Percentiles rank a stretch among this genome's conserved stretches.
Evolutionary conservation across 1,140 invertebrate genomes (phyloP).

Genomic region (Copidosoma floridanum): DNA sequence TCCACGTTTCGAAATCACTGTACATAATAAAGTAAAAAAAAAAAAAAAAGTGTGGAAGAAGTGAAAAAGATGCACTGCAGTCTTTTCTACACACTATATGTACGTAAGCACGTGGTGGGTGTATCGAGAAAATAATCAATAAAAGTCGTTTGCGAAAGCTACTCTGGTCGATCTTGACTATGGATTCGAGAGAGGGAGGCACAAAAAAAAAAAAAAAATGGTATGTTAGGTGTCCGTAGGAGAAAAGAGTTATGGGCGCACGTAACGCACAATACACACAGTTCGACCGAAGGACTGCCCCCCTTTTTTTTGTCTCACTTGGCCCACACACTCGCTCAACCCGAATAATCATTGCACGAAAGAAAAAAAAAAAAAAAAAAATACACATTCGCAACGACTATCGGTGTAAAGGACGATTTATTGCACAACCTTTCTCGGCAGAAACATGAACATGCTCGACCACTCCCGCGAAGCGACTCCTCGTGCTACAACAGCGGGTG

Average conservation of each 20-base stretch:
- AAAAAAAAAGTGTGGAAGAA: not conserved
- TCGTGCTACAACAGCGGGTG: not conserved
- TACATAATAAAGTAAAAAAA: not conserved
- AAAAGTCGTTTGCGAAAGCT: no score
- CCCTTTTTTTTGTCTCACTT: not conserved
- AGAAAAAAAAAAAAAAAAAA: not conserved
- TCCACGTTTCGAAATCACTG: not conserved
- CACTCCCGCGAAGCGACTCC: not conserved
- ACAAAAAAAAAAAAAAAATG: not conserved
- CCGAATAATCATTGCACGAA: not conserved
- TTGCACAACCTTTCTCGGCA: not conserved
- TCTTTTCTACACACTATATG: not conserved
- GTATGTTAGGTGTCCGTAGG: no score
- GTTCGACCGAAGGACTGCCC: not conserved
- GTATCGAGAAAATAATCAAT: constrained; percentile 6
- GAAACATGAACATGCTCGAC: constrained; percentile 12
- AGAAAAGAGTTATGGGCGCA: not conserved
- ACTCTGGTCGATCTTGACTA: constrained; percentile 20
- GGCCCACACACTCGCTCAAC: no score
- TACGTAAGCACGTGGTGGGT: not conserved
- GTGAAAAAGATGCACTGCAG: not conserved
- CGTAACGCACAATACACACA: not conserved
- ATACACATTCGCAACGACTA: no score
- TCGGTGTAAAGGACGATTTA: no score
- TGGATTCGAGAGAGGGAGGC: constrained; percentile 2